A percentile compares a stretch with the other conserved stretches of the same genome.
Evolutionary conservation across 2,113 vertebrate genomes (phyloP).

Genomic region (Stictonetta naevosa): DNA sequence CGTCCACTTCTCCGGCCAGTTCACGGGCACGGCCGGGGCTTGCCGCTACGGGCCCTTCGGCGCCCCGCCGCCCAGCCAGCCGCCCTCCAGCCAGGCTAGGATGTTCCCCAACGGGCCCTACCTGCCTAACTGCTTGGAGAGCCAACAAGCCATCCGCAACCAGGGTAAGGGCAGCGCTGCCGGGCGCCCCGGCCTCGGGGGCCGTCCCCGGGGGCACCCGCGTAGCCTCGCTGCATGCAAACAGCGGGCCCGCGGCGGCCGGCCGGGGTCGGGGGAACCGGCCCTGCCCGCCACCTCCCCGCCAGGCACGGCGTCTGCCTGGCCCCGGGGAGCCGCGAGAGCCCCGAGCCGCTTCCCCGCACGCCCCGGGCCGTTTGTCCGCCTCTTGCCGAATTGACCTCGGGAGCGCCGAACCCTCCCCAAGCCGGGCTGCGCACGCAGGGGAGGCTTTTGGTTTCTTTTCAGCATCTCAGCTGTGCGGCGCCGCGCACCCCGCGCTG

Average conservation of each 20-base stretch:
- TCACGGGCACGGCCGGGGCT: slow-evolving; percentile 90
- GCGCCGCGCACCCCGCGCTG: background rate
- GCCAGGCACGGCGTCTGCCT: background rate
- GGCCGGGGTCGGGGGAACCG: background rate
- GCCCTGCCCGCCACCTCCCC: background rate
- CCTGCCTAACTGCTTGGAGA: slow-evolving; percentile 90
- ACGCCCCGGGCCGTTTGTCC: background rate
- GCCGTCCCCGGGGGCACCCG: background rate
- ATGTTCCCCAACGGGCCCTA: slow-evolving; percentile 91
- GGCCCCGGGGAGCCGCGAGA: background rate
- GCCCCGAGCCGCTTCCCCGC: background rate
- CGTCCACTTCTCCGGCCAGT: slow-evolving; percentile 95
- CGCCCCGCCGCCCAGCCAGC: slow-evolving; percentile 80
- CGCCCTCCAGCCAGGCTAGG: slow-evolving; percentile 83
- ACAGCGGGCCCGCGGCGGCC: background rate
- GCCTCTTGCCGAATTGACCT: no score
- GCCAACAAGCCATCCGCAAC: slow-evolving; percentile 84
- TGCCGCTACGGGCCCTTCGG: slow-evolving; percentile 90
- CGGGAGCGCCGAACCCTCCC: background rate
- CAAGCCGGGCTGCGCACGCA: background rate
- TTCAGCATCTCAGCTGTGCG: background rate
- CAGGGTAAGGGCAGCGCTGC: slow-evolving; percentile 83
- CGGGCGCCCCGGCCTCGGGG: background rate
- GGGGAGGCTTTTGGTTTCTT: background rate
- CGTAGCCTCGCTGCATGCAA: background rate